Evolutionary conservation across 2,888 invertebrate species (phyloP).

Genomic region (Tachina grossa): DNA sequence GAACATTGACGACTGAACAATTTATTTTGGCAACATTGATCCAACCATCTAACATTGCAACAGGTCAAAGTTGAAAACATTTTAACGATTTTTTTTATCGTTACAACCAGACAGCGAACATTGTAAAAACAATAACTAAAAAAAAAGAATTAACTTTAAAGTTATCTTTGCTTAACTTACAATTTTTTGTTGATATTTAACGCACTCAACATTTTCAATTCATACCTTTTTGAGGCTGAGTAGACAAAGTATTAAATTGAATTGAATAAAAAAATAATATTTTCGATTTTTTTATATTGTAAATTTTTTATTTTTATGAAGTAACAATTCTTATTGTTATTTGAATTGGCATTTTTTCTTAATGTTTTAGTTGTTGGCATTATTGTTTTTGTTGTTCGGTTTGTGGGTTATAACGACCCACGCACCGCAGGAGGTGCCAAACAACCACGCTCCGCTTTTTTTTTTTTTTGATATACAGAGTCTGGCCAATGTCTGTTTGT

Average conservation of each 20-base stretch:
- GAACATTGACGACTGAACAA: constrained; percentile 37
- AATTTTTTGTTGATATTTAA: constrained; percentile 37
- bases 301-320: constrained; percentile 53
- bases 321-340: constrained; percentile 66
- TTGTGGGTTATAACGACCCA: constrained; percentile 71
- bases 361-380: constrained; percentile 38
- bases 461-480: constrained; percentile 29
- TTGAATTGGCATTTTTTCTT: constrained; percentile 59
- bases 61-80: constrained; percentile 64
- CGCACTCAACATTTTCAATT: constrained; percentile 52
- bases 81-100: constrained; percentile 56
- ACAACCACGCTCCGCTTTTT: constrained; percentile 52
- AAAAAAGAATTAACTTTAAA: constrained; percentile 22
- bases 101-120: constrained; percentile 24
- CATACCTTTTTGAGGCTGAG: background rate
- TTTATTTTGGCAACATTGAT: constrained; percentile 20
- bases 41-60: constrained; percentile 34
- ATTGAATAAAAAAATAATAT: constrained; percentile 9
- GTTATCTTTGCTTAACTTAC: constrained; percentile 26
- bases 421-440: constrained; percentile 72
- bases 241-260: constrained; percentile 25
- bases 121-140: background rate
- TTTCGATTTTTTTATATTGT: constrained; percentile 26
- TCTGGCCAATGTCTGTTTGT: constrained; percentile 63
- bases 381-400: constrained; percentile 52